Base-by-base conservation (phyloP, 2,797 vertebrate species). In the Micrastur ruficollis region DNA sequence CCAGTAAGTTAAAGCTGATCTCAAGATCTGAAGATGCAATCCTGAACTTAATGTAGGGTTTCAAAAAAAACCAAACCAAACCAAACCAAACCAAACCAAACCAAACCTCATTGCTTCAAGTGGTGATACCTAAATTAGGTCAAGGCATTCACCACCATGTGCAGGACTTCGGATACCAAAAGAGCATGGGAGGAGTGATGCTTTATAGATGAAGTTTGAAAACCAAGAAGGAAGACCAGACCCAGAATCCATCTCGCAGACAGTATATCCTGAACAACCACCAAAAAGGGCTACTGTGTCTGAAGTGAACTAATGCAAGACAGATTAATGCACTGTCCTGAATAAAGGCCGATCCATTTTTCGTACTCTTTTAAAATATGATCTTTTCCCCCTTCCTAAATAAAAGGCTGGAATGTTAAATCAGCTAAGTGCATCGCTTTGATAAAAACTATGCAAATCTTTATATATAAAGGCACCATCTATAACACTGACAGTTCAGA, bases 401-500 rank as follows among this genome's bases (percentile, higher is more conserved):
- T 59, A 96, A 95, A 94, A 32, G 65, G n/a, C 65, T 89, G 42
- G 90, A 93, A 96, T 74, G 86, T 74, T 95, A 97, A 97, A 97
- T 97, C 96, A 97, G 68, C 95, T 96, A 97, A 97, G 73, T 95
- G 74, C 66, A 97, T 95, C 76, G 92, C 78, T 95, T 96, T 96
- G 97, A 98, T 97, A 97, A 97, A 97, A 97, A 92, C 89, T 96
- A 97, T 97, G 97, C 94, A 98, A 97, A 98, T 96, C 85, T 98
- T 95, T 94, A 91, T 96, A 97, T 95, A 97, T 93, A 97, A 94
- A 95, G 94, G 81, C 46, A 93, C 89, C 97, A 98, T 98, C 95
- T 97, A 97, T 98, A 98, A 98, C 71, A 73, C 42, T 98, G 97
- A 98, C 98, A 98, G 95, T 89, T 96, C 88, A 96, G 97, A 98